Evolutionary conservation across 2,888 invertebrate genomes (phyloP), one percentile per base, ranked within the genome.

Genomic region (Leptinotarsa juncta): DNA sequence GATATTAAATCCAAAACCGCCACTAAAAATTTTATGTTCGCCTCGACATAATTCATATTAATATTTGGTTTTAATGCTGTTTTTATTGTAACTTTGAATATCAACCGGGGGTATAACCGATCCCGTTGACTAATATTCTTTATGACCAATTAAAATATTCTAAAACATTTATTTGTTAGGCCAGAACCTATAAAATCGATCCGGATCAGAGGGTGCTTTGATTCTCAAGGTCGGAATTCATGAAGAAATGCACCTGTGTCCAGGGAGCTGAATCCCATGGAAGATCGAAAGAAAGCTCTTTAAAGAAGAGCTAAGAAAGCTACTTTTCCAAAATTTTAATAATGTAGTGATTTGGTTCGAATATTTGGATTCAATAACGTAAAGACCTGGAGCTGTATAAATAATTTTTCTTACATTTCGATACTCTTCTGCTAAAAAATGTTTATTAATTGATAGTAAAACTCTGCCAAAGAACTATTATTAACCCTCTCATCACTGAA

Each of bases 11-110:
- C 79, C 78, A 76, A 81, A 81, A 81, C 78, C 79, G 81, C 79
- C 79, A 82, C 81, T 84, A 83, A 84, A 84, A 83, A 76, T 83
- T 85, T 85, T 84, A 85, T 83, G 84, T 81, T 80, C 82, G 78
- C 78, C 77, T 79, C 78, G 79, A 82, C 84, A 83, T 84, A 84
- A 82, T 84, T 85, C 84, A 84, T 83, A 84, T 84, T 84, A 84
- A 84, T 84, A 83, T 82, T 81, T 81, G 78, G 53, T 81, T 84
- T 85, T 84, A 84, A 84, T 84, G 83, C 79, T 82, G 75, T 80
- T 83, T 82, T 83, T 84, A 82, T 83, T 83, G 81, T 82, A 79
- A 80, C 71, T 55, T 55, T 67, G 57, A 74, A 72, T 75, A 79
- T 77, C 74, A 77, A 79, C 78, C 80, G 79, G 65, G 55, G 16